Evolutionary conservation across 2,797 vertebrate species (phyloP).

Genomic region (Fundulus diaphanus): DNA sequence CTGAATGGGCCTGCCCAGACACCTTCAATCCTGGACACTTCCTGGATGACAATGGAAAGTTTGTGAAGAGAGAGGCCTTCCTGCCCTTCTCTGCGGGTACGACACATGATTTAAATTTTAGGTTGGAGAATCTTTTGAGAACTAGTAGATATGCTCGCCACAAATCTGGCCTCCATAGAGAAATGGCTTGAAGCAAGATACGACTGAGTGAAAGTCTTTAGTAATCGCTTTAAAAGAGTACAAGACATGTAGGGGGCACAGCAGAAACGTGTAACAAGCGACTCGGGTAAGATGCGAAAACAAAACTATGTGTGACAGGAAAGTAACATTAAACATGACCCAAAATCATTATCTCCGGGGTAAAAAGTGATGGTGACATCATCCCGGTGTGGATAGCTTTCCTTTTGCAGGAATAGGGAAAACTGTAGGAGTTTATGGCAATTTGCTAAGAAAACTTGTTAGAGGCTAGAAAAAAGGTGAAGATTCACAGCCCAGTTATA

Average conservation of each 20-base stretch:
- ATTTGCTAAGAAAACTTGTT: background rate
- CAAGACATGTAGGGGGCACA: too few relatives aligned
- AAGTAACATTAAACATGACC: background rate
- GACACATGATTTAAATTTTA: background rate
- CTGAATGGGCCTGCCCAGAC: constrained; percentile 75
- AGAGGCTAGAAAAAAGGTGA: background rate
- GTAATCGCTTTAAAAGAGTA: background rate
- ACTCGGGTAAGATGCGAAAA: too few relatives aligned
- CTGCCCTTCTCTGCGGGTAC: constrained; percentile 82
- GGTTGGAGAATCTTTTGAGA: background rate
- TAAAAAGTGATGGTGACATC: too few relatives aligned
- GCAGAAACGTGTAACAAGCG: too few relatives aligned
- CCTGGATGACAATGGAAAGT: constrained; percentile 81
- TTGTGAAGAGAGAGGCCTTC: constrained; percentile 83
- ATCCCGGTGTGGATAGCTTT: background rate
- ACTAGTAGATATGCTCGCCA: background rate
- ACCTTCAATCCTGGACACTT: constrained; percentile 36
- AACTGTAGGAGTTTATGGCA: background rate
- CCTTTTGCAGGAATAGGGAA: background rate
- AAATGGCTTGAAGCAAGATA: background rate
- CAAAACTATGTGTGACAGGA: background rate
- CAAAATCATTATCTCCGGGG: background rate
- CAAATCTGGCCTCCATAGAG: background rate
- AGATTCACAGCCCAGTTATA: background rate
- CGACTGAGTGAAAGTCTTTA: background rate